phyloP scores from a whole-genome alignment of 2,113 vertebrate species.

The Octodon degus region DNA sequence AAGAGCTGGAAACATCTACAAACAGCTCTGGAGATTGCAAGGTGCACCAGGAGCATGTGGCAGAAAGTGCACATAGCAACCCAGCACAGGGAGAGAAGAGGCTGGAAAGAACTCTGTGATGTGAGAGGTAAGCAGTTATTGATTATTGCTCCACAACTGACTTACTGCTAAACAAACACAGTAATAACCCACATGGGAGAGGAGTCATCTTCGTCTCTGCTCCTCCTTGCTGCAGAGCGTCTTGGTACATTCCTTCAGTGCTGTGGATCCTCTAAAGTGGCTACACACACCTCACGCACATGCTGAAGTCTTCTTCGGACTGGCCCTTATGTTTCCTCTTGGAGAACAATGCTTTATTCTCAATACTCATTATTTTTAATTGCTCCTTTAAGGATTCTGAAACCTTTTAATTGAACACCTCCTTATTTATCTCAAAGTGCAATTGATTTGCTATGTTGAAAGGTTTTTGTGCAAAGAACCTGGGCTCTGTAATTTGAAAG shows the following conservation, averaged over 20 bases:
- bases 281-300: too few species aligned
- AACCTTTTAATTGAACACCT: slow-evolving; percentile 43
- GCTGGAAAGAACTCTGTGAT: background rate
- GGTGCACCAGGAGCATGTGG: background rate
- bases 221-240: too few species aligned
- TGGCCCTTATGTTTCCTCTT: background rate
- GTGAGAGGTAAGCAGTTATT: background rate
- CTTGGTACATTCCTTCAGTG: background rate
- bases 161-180: background rate
- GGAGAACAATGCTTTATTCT: slow-evolving; percentile 53
- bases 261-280: background rate
- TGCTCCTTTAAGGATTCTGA: slow-evolving; percentile 55
- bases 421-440: slow-evolving; percentile 48
- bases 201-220: fast-evolving
- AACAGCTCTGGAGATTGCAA: fast-evolving
- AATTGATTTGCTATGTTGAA: slow-evolving; percentile 27
- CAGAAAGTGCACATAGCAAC: fast-evolving
- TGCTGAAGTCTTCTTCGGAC: background rate
- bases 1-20: fast-evolving
- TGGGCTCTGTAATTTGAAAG: slow-evolving; percentile 30
- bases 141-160: background rate
- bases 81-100: background rate
- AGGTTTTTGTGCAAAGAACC: background rate
- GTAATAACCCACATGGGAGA: background rate
- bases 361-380: slow-evolving; percentile 74